Evolutionary conservation across 2,113 vertebrate genomes (phyloP), one percentile per base, ranked within the genome.

Genomic region (Setophaga petechia): DNA sequence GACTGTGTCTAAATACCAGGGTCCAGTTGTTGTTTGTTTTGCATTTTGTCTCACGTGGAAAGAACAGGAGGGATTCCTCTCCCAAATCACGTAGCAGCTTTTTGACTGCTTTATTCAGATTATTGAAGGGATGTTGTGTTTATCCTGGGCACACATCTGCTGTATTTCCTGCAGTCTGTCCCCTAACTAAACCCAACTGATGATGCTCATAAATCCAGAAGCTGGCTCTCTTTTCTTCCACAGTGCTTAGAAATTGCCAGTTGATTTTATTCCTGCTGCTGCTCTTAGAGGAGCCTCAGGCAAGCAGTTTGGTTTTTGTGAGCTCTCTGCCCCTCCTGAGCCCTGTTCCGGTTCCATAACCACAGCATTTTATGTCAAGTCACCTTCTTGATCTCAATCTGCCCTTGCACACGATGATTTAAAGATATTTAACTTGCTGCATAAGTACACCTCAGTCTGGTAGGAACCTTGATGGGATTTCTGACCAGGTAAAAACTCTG

Each of bases 191-290:
- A 20, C 33, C 44, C 49, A 61, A 2, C 39, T 57, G 55, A 30
- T 57, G 28, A 6, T 33, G 22, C 67, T 69, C 37, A 18, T 44
- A 52, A 91, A 46, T 39, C 52, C 62, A 72, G 30, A 63, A 72
- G 22, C 20, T 84, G 33, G 35, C 44, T 87, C 0, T 0, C 51
- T 87, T 57, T 55, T 84, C 52, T 85, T 72, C 9, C 61, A 9
- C 65, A 46, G 61, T 51, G 61, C 84, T 84, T 81, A 67, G 73
- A 61, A 91, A 72, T 78, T 27, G 21, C 39, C 68, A 5, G 9
- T 78, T 81, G 39, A 22, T 55, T 93, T 84, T 55, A 74, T 58
- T 87, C 7, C 9, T 81, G 66, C 61, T 94, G 35, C 57, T 84
- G 66, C 68, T 75, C 19, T 68, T 30, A 18, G 58, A 67, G 63